phyloP scores from a whole-genome alignment of 2,113 vertebrate species.

The Onychostoma macrolepis region DNA sequence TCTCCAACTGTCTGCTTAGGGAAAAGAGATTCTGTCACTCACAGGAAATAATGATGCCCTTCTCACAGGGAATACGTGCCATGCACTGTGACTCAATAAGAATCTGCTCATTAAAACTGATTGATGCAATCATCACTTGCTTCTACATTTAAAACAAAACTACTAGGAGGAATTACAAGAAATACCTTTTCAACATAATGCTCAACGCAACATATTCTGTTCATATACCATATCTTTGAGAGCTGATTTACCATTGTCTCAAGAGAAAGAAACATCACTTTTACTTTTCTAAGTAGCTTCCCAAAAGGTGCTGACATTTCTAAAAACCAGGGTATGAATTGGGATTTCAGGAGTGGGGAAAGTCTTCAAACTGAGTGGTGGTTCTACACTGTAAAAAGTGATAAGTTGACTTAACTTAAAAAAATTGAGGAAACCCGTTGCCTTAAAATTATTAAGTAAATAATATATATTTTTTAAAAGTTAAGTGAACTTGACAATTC shows the following conservation, averaged over 20 bases:
- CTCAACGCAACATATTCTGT: not conserved
- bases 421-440: no score
- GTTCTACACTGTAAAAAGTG: no score
- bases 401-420: no score
- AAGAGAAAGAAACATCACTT: not conserved
- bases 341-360: not conserved
- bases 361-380: not conserved
- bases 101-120: conserved; percentile 28
- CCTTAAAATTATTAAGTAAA: no score
- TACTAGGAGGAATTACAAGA: not conserved
- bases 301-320: not conserved
- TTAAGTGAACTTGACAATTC: no score
- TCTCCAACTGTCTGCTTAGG: conserved; percentile 33
- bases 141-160: not conserved
- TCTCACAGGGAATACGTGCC: not conserved
- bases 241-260: not conserved
- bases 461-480: no score
- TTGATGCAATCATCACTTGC: not conserved
- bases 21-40: conserved; percentile 30
- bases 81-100: conserved; percentile 14
- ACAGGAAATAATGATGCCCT: conserved; percentile 16
- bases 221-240: not conserved
- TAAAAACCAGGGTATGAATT: not conserved
- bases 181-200: not conserved
- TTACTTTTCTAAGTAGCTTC: not conserved